Evolutionary conservation across 2,888 invertebrate genomes (phyloP), one percentile per base, ranked within the genome.

Genomic region (Drosophila macrospina): DNA sequence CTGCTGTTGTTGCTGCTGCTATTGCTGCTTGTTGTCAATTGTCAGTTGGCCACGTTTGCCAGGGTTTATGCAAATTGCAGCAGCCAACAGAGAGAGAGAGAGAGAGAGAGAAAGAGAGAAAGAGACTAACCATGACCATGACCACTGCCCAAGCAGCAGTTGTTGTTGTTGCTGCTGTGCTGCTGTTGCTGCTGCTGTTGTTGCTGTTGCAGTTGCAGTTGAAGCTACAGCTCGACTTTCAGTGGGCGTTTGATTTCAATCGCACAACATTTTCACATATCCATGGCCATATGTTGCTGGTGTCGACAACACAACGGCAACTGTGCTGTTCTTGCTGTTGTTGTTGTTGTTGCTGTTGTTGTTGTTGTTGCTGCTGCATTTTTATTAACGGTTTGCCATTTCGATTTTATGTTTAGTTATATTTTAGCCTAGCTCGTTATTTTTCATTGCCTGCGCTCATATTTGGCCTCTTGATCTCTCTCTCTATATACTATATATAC

Each of bases 171-270:
- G 20, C 3, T 20, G 20, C 3, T 20, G 20, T 20, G 20, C 20
- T 20, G 20, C 3, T 20, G 20, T 3, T 20, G 20, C 3, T 1
- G 20, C 20, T 20, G 20, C 3, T 1, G 20, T 3, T 20, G 20
- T 20, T 20, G 20, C 20, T 2, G 3, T 20, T 20, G 20, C 20
- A 20, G 20, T 20, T 20, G 20, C 20, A 20, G 72, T 73, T 70
- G 55, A 34, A 59, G 15, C 10, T 24, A 20, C 13, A 85, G 76
- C 78, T 86, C 70, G 52, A 75, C 74, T 83, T 80, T 60, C 86
- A 81, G 87, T 89, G 89, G 88, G 88, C 87, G 89, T 89, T 87
- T 85, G 88, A 88, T 88, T 86, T 88, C 88, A 85, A 89, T 88
- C 88, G 85, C 76, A n/a, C 20, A 74, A 87, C 79, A 85, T 85